Evolutionary conservation across 2,888 invertebrate species (phyloP), one percentile per base, ranked within the genome.

Genomic region (Timema podura): DNA sequence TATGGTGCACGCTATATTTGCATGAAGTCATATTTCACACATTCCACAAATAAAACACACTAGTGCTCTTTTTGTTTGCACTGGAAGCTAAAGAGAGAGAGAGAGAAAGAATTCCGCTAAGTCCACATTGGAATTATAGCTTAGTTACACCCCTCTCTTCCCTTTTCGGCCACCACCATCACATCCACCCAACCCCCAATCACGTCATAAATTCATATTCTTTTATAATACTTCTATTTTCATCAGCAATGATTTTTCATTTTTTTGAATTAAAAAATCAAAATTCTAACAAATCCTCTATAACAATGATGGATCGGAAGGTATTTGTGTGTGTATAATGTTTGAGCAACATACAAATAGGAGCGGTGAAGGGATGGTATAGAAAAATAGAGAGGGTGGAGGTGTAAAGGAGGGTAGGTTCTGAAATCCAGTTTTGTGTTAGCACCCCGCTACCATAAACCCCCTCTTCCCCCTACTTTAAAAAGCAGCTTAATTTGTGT

Each of bases 401-500:
- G 13, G 57, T 11, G 57, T 9, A 61, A 13, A 5, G 51, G n/a
- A n/a, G 51, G 51, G 51, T 51, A 51, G 51, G 11, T 11, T 30
- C 11, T 45, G 61, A 30, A 9, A 61, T 61, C 61, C 44, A 61
- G 61, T 61, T 30, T 61, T 16, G 61, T 30, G 30, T 30, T 30
- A 30, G 30, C 30, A 30, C 30, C 13, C 44, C 44, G 15, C 9
- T 6, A 30, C 44, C 13, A 45, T 7, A 61, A 61, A 30, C 44
- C 61, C 30, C 61, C 13, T 61, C 61, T 44, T 5, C 61, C 6
- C 16, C 13, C 44, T 45, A 61, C 61, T 45, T 57, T 61, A 61
- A 61, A 70, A 67, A 70, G 67, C 59, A 67, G 70, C 67, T 70
- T 70, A 70, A 70, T 70, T 67, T 67, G 70, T 67, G 70, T 70